Conservation (phyloP, 2,888 invertebrate genomes). For the Drosophila hamatofila region DNA sequence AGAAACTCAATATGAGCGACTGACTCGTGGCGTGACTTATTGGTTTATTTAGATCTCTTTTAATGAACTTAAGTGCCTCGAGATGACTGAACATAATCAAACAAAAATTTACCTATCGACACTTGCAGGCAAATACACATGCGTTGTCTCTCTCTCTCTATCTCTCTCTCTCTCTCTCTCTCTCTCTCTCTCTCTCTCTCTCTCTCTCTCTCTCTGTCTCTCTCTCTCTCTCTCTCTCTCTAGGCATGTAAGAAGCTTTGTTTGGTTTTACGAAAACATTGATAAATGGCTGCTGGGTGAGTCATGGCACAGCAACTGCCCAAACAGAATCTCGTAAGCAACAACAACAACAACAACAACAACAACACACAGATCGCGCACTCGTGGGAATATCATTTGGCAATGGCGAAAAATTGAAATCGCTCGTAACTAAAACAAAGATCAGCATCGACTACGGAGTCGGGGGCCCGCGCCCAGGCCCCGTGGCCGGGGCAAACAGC, state of each 20-base stretch:
- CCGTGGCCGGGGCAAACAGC: constrained; percentile 19
- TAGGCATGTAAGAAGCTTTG: constrained; percentile 53
- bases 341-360: constrained; percentile 13
- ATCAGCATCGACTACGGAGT: constrained; percentile 46
- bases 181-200: not conserved
- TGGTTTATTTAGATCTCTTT: constrained; percentile 81
- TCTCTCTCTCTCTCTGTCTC: not conserved
- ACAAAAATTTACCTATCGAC: constrained; percentile 54
- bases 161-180: not conserved
- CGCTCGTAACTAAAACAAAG: constrained; percentile 63
- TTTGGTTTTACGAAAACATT: constrained; percentile 33
- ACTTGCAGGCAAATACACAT: constrained; percentile 34
- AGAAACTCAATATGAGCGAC: constrained; percentile 74
- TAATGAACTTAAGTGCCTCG: constrained; percentile 74
- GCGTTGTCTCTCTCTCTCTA: not conserved
- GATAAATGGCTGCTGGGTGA: constrained; percentile 54
- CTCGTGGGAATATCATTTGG: constrained; percentile 75
- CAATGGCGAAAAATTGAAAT: constrained; percentile 63
- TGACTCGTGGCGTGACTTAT: constrained; percentile 80
- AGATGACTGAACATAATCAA: constrained; percentile 75
- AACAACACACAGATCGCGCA: constrained; percentile 21
- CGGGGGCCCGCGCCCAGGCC: not conserved
- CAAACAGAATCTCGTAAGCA: constrained; percentile 37
- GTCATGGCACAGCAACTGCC: constrained; percentile 48
- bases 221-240: not conserved